A percentile compares a stretch with the other conserved stretches of the same genome.
phyloP scores from a whole-genome alignment of 2,797 vertebrate genomes.

The Argya squamiceps region DNA sequence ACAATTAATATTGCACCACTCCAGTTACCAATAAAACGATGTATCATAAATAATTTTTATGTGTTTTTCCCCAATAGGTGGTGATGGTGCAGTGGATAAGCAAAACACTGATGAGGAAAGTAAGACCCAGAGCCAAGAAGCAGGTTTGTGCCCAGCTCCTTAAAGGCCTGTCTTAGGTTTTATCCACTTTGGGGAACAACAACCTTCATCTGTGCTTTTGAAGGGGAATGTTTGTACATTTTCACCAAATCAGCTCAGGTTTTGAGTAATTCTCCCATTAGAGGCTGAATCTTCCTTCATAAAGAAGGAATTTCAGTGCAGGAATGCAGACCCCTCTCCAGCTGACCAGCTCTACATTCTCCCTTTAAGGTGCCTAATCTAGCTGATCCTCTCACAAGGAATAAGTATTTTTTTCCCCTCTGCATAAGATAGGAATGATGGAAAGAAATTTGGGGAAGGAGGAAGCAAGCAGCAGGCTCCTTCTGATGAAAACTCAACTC shows the following conservation, averaged over 20 bases:
- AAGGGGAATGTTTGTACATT: constrained; percentile 25
- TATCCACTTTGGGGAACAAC: constrained; percentile 55
- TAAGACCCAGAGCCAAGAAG: constrained; percentile 49
- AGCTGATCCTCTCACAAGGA: neutral
- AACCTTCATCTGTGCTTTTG: constrained; percentile 24
- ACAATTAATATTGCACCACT: constrained; percentile 47
- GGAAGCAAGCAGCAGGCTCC: neutral
- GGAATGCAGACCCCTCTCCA: neutral
- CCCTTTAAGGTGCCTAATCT: neutral
- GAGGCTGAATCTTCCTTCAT: neutral
- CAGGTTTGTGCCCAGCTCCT: constrained; percentile 68
- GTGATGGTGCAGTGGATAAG: constrained; percentile 46
- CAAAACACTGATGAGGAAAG: constrained; percentile 38
- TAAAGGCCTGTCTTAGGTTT: constrained; percentile 42
- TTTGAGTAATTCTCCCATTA: neutral
- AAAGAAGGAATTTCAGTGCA: neutral
- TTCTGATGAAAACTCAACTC: neutral
- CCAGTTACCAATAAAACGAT: constrained; percentile 38
- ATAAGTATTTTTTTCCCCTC: neutral
- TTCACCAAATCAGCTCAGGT: constrained; percentile 21
- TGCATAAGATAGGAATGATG: neutral
- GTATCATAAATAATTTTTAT: constrained; percentile 31
- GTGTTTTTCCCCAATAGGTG: constrained; percentile 64
- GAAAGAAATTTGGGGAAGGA: neutral
- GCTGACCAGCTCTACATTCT: neutral